Conservation (phyloP, 2,888 invertebrate species). For the Archips xylosteana region DNA sequence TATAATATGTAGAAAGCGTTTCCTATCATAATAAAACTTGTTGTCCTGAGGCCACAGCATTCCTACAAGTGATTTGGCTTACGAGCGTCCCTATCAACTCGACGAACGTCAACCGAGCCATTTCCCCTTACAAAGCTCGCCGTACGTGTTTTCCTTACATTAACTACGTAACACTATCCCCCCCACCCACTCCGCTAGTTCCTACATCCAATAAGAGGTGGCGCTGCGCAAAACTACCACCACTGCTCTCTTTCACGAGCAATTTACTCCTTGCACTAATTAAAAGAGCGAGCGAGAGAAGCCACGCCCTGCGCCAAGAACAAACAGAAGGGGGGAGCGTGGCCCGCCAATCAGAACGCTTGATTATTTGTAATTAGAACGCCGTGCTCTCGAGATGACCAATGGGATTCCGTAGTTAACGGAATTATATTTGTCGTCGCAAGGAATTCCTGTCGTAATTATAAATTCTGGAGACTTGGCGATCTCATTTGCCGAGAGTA, state of each 20-base stretch:
- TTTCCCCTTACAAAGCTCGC: conserved; percentile 77
- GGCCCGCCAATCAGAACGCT: conserved; percentile 77
- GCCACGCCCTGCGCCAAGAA: conserved; percentile 81
- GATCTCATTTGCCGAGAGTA: conserved; percentile 67
- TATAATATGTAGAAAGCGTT: conserved; percentile 41
- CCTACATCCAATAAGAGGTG: conserved; percentile 83
- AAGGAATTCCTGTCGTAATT: conserved; percentile 69
- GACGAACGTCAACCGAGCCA: conserved; percentile 77
- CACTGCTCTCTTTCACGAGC: conserved; percentile 79
- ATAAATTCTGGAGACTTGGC: conserved; percentile 62
- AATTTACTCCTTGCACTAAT: conserved; percentile 87
- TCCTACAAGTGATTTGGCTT: conserved; percentile 68
- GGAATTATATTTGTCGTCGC: conserved; percentile 62
- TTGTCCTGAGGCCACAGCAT: conserved; percentile 45
- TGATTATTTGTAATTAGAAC: conserved; percentile 87
- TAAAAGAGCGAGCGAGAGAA: conserved; percentile 83
- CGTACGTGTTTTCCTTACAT: conserved; percentile 84
- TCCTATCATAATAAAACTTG: conserved; percentile 43
- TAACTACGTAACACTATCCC: conserved; percentile 81
- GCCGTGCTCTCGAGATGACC: conserved; percentile 78
- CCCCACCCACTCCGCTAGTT: conserved; percentile 71
- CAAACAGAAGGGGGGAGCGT: conserved; percentile 81
- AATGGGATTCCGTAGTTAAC: conserved; percentile 79
- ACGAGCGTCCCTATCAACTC: conserved; percentile 69
- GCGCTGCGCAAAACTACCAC: conserved; percentile 74